Evolutionary conservation across 2,888 invertebrate genomes (phyloP).

Genomic region (Drosophila cracens): DNA sequence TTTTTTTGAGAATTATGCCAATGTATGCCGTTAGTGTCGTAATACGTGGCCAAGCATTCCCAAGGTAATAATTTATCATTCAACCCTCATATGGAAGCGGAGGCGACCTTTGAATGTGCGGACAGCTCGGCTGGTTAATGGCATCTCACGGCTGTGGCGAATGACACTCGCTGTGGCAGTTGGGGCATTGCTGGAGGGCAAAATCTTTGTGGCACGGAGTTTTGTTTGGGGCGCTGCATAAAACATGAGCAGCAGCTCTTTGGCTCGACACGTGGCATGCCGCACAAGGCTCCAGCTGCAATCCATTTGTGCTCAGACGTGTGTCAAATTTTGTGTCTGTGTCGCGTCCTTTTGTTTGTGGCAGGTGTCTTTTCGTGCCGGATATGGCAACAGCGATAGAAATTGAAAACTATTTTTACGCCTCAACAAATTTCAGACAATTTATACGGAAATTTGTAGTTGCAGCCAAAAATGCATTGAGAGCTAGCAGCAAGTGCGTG

Average conservation of each 20-base stretch:
- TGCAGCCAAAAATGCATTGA: conserved; percentile 33
- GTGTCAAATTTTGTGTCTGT: conserved; percentile 68
- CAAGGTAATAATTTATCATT: conserved; percentile 39
- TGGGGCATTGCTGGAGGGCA: background rate
- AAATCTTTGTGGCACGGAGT: conserved; percentile 33
- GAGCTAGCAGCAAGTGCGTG: background rate
- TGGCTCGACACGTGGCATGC: conserved; percentile 34
- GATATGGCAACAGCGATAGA: conserved; percentile 41
- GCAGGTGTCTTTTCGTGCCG: conserved; percentile 24
- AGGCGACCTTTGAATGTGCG: conserved; percentile 41
- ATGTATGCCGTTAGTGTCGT: background rate
- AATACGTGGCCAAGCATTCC: conserved; percentile 3
- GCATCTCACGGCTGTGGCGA: conserved; percentile 9
- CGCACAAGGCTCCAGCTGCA: conserved; percentile 44
- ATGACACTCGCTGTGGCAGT: conserved; percentile 23
- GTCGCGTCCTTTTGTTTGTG: conserved; percentile 50
- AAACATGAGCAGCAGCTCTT: conserved; percentile 64
- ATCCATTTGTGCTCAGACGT: conserved; percentile 66
- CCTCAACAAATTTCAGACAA: conserved; percentile 62
- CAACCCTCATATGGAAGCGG: conserved; percentile 1
- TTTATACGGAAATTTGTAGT: conserved; percentile 55
- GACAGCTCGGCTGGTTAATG: conserved; percentile 40
- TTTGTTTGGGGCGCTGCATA: conserved; percentile 56
- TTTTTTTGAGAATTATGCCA: background rate
- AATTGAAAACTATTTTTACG: conserved; percentile 73